Percentiles rank a stretch among this genome's conserved stretches.
phyloP scores from a whole-genome alignment of 2,888 invertebrate species.

The Agrochola macilenta region DNA sequence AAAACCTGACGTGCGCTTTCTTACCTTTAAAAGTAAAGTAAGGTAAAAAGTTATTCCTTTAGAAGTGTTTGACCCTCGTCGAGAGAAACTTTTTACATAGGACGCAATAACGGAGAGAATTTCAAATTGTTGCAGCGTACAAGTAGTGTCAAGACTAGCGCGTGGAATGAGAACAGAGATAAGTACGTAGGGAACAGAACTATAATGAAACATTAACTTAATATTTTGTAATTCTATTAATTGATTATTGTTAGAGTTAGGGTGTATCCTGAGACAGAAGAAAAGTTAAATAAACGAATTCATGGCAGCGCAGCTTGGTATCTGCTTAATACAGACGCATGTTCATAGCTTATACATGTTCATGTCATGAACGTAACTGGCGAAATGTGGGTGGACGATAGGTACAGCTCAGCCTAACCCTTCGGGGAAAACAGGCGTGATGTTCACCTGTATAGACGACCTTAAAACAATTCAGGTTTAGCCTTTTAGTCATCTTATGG shows the following conservation, averaged over 20 bases:
- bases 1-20: conserved; percentile 41
- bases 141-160: conserved; percentile 37
- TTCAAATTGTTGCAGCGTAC: conserved; percentile 51
- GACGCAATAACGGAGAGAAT: conserved; percentile 58
- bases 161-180: conserved; percentile 1
- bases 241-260: neutral
- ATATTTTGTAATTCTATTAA: neutral
- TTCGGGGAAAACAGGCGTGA: too few relatives aligned
- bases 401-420: too few relatives aligned
- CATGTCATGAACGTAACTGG: too few relatives aligned
- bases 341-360: neutral
- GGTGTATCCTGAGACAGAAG: neutral
- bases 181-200: neutral
- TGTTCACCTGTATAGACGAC: neutral
- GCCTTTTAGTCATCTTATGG: neutral
- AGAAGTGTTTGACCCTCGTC: conserved; percentile 63
- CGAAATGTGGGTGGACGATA: too few relatives aligned
- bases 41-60: conserved; percentile 59
- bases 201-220: neutral
- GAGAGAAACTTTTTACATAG: conserved; percentile 54
- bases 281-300: neutral
- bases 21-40: conserved; percentile 61
- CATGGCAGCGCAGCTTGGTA: too few relatives aligned
- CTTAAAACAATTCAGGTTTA: neutral
- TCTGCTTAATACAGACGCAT: neutral